Evolutionary conservation across 2,888 invertebrate species (phyloP), one percentile per base, ranked within the genome.

Genomic region (Tetramorium bicarinatum): DNA sequence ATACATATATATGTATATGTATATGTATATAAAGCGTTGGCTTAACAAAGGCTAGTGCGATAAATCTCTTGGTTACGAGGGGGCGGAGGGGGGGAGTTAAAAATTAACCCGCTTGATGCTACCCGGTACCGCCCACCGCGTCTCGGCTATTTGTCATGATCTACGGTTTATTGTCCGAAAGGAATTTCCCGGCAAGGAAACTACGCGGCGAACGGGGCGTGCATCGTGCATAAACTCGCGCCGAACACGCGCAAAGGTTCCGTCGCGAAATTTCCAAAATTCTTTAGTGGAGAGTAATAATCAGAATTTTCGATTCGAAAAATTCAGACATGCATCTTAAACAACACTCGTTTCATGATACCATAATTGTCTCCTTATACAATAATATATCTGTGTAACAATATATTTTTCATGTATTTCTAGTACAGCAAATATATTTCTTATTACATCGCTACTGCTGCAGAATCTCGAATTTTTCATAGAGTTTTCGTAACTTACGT

Each of bases 41-140:
- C 91, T 92, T 91, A 92, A 91, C 89, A 91, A 92, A 91, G 90
- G 88, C 87, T 82, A 82, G 75, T 75, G 84, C 90, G 88, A 93
- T 93, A 93, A 93, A 93, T 93, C 93, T 93, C 86, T 84, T 77
- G 87, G 85, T 84, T 87, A 87, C 83, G 83, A 87, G 75, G 29
- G 2, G 29, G 88, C 74, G 87, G 29, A 29, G 29, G 88, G 75
- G 87, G 88, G 87, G n/a, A n/a, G 92, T 91, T 91, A 92, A 92
- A 92, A 92, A 92, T 92, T 92, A 91, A 91, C 91, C 91, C 90
- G 84, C 71, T 71, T 87, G 87, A 87, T 85, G 87, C 87, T 80
- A 76, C 62, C 67, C 25, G n/a, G 59, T 52, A 61, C 59, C 79
- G 49, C 74, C 66, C 69, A 54, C 64, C 66, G 59, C 59, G 67